These are phyloP conservation scores for Myrmophylax atrothorax DNA, from an alignment of 2,113 vertebrate genomes.

Conservation along the genomic window DNA sequence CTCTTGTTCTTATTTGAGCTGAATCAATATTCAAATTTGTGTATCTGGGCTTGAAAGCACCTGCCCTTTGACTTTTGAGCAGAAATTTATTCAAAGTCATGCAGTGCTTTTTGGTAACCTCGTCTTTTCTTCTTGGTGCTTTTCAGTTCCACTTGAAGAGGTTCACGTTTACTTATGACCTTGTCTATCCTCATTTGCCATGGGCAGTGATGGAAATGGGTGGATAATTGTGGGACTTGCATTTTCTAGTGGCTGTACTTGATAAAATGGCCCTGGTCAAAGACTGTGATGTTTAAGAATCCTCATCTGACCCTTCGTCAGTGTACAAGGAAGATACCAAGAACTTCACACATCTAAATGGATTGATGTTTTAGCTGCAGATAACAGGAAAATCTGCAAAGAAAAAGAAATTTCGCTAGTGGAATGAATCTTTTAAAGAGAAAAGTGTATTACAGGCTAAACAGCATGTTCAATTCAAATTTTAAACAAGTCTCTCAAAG, in stretches of 20 bases:
- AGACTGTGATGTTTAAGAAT: background rate
- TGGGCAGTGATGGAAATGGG: background rate
- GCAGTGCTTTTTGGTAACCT: background rate
- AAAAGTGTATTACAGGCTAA: background rate
- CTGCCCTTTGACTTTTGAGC: background rate
- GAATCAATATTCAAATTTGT: background rate
- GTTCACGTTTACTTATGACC: background rate
- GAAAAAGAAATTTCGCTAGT: background rate
- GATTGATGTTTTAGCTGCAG: background rate
- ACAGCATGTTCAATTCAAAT: background rate
- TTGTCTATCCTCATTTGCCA: background rate
- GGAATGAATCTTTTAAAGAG: background rate
- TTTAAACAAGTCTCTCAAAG: background rate
- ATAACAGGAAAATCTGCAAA: background rate
- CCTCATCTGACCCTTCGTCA: fast-evolving
- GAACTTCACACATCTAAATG: background rate
- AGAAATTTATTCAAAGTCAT: background rate
- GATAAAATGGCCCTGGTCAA: background rate
- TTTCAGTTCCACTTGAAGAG: background rate
- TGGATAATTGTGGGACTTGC: background rate
- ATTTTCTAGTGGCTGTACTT: background rate
- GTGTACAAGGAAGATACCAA: background rate
- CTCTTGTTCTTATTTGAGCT: background rate
- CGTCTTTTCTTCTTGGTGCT: background rate
- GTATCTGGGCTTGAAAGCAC: background rate